A percentile compares a stretch with the other conserved stretches of the same genome.
Conservation (phyloP, 1,140 invertebrate species). For the Bemisia tabaci region DNA sequence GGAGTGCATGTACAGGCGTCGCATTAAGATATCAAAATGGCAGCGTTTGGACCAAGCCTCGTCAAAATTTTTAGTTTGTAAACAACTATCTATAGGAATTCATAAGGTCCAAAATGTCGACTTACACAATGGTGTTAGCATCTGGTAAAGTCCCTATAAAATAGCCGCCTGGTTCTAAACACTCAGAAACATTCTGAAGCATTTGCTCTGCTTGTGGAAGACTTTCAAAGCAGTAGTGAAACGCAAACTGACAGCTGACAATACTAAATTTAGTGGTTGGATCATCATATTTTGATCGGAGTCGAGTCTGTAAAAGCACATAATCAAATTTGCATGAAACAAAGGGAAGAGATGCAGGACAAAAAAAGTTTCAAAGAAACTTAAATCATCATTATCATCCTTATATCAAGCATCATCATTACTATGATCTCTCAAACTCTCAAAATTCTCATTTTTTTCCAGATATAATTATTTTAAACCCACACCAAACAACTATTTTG, state of each 20-base stretch:
- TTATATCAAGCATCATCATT: too few species aligned
- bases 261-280: slow-evolving; percentile 56
- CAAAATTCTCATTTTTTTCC: too few species aligned
- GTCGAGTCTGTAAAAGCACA: slow-evolving; percentile 37
- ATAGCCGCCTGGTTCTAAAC: slow-evolving; percentile 73
- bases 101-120: too few species aligned
- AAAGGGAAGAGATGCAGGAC: slow-evolving; percentile 1
- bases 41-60: too few species aligned
- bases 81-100: too few species aligned
- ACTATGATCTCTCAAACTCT: too few species aligned
- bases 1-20: too few species aligned
- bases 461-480: too few species aligned
- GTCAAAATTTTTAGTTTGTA: too few species aligned
- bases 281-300: slow-evolving; percentile 44
- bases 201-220: slow-evolving; percentile 81
- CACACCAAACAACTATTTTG: too few species aligned
- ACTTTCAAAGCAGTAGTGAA: slow-evolving; percentile 93
- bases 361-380: not conserved
- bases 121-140: slow-evolving; percentile 77
- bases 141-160: slow-evolving; percentile 96
- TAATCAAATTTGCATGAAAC: not conserved
- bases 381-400: too few species aligned
- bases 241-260: slow-evolving; percentile 93
- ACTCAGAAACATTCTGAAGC: slow-evolving; percentile 83
- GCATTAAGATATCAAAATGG: too few species aligned